Evolutionary conservation across 2,113 vertebrate genomes (phyloP).

Genomic region (Tyto alba): DNA sequence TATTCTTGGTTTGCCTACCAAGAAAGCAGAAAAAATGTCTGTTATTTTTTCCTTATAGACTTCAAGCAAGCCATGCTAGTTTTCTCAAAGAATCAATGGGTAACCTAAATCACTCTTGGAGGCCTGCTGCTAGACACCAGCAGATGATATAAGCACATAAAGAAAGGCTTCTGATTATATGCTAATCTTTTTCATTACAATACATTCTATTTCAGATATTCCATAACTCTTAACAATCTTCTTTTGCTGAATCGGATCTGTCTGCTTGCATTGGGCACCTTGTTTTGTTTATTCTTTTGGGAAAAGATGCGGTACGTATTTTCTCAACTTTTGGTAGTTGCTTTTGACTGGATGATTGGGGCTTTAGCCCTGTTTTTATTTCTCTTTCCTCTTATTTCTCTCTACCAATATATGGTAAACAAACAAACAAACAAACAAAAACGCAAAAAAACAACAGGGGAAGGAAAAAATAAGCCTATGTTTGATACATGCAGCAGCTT

Average conservation of each 20-base stretch:
- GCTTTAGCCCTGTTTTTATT: not conserved
- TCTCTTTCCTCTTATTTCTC: not conserved
- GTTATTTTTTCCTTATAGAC: not conserved
- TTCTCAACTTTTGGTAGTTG: not conserved
- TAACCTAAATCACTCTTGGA: not conserved
- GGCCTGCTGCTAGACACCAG: not conserved
- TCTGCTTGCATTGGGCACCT: not conserved
- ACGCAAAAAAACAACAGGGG: not conserved
- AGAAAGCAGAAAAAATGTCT: not conserved
- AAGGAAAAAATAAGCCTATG: not conserved
- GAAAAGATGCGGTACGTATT: not conserved
- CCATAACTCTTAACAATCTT: not conserved
- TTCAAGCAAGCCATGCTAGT: not conserved
- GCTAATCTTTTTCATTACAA: not conserved
- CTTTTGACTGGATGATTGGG: not conserved
- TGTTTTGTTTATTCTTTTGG: not conserved
- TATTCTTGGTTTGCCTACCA: not conserved
- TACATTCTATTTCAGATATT: not conserved
- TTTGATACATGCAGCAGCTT: conserved; percentile 16
- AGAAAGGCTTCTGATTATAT: not conserved
- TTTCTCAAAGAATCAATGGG: not conserved
- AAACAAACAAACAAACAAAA: not conserved
- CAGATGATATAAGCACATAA: not conserved
- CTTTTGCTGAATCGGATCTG: not conserved
- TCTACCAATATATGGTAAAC: not conserved